Base-by-base conservation (phyloP, 37 sponge, comb jelly and placozoan species). In the Theonella swinhoei region DNA sequence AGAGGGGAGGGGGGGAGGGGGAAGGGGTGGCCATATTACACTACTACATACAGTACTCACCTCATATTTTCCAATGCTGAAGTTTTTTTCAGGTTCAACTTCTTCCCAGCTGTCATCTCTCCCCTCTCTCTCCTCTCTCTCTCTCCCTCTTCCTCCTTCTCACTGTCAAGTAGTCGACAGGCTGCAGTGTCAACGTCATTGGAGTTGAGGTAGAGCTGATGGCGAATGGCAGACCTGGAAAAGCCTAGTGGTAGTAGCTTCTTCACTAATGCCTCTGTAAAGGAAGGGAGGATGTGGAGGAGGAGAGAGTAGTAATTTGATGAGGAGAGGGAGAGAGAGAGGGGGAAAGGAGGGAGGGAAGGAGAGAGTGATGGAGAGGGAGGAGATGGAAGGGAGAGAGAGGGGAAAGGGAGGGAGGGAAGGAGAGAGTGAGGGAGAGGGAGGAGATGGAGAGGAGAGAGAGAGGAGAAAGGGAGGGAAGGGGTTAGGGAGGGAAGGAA, bases 241-340 rank as follows among this genome's bases (percentile, higher is more conserved):
- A 80, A 90, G 0, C 90, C 90, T 22, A 90, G 81, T 28, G 90
- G 90, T 22, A 90, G 77, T 19, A 90, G 67, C 70, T 62, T 40
- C 86, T 85, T 80, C 58, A 90, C 82, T 2, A 85, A 75, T 20
- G 41, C 25, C 5, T 90, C 90, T 90, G 62, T 2, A 42, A 14
- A 68, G 22, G 38, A 24, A 0, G 64, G 1, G 39, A 36, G 54
- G 23, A 25, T 7, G 7, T 14, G 40, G 31, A 64, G 42, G 39
- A 5, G 76, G 17, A 25, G 41, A 36, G 11, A 72, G 9, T 17
- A 36, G 24, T 75, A 78, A 4, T 31, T 37, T 62, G 33, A 66
- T n/a, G n/a, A n/a, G n/a, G n/a, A n/a, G n/a, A n/a, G n/a, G n/a
- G 41, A 31, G 7, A 72, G 9, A 22, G 28, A 38, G 28, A 72